phyloP scores from a whole-genome alignment of 2,113 vertebrate genomes.

The Muntiacus reevesi region DNA sequence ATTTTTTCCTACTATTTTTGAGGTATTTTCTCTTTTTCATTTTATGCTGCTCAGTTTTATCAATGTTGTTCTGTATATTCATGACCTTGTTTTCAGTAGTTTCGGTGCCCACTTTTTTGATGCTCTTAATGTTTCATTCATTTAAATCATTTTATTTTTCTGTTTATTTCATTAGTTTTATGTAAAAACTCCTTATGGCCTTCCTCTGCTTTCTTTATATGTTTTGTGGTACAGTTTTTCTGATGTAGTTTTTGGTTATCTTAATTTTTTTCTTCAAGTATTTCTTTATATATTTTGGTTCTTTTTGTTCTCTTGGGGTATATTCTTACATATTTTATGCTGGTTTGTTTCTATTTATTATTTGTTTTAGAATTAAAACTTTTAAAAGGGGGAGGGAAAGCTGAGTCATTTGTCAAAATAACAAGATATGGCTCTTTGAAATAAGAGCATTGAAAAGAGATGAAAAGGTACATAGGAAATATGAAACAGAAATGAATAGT shows the following conservation, averaged over 20 bases:
- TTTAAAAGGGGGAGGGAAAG: neutral
- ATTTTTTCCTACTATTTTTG: neutral
- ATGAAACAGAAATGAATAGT: neutral
- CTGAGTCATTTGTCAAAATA: neutral
- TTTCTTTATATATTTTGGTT: neutral
- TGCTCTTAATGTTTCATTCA: neutral
- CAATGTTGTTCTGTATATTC: neutral
- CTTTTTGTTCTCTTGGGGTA: neutral
- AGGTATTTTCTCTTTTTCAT: neutral
- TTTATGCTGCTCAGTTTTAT: constrained; percentile 10
- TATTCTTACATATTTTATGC: neutral
- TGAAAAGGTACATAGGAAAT: neutral
- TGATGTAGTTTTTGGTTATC: neutral
- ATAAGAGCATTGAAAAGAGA: neutral
- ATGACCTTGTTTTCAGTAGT: neutral
- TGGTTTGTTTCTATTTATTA: neutral
- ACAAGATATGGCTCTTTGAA: neutral
- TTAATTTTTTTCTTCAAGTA: neutral
- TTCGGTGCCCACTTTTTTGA: neutral
- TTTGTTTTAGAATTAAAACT: neutral
- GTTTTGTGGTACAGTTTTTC: neutral
- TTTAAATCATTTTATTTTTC: neutral
- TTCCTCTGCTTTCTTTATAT: neutral
- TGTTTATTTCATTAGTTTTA: neutral
- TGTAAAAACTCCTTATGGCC: neutral